phyloP scores from a whole-genome alignment of 2,113 vertebrate genomes.

The Eubucco bourcierii region DNA sequence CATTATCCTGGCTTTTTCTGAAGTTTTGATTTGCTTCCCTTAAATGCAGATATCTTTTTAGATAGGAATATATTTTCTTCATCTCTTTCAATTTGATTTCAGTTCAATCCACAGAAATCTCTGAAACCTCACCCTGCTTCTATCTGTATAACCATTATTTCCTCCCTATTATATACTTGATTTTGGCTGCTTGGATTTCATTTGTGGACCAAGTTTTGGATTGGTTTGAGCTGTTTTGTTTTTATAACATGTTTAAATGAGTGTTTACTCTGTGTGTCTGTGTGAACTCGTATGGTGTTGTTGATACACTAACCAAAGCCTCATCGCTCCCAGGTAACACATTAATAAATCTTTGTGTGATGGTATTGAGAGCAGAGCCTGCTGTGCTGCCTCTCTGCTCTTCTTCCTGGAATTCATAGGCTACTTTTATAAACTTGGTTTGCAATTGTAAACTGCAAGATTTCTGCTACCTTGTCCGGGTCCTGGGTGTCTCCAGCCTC shows the following conservation, averaged over 20 bases:
- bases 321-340: not conserved
- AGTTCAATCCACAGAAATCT: not conserved
- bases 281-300: conserved; percentile 38
- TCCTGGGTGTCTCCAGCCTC: not conserved
- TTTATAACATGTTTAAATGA: conserved; percentile 4
- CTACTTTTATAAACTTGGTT: not conserved
- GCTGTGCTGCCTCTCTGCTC: conserved; percentile 28
- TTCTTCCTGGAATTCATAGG: not conserved
- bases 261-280: conserved; percentile 37
- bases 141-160: not conserved
- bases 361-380: conserved; percentile 6
- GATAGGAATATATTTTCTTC: conserved; percentile 4
- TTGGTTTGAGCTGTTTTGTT: not conserved
- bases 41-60: not conserved
- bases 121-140: not conserved
- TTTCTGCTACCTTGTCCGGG: conserved; percentile 4
- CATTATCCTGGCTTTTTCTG: not conserved
- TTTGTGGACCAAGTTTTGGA: conserved; percentile 70
- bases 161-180: not conserved
- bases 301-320: conserved; percentile 60
- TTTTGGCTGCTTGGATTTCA: conserved; percentile 57
- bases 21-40: not conserved
- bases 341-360: conserved; percentile 1
- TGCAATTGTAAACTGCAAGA: not conserved
- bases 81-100: not conserved